These are phyloP conservation scores for Phacellophora camtschatica DNA, from an alignment of 30 jellyfish, hydroid and myxozoan species.

Conservation along the genomic window DNA sequence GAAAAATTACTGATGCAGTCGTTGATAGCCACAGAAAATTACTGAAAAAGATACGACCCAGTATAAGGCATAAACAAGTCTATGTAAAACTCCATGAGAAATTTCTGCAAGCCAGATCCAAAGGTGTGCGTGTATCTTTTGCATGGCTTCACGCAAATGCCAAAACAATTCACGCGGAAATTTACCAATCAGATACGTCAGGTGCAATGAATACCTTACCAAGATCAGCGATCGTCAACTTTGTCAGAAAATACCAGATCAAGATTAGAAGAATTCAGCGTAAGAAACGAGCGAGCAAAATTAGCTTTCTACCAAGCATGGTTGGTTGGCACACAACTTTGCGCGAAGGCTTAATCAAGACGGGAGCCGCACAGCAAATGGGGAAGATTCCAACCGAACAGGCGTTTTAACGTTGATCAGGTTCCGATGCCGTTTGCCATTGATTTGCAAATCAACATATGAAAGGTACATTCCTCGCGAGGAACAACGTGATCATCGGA, in stretches of 20 bases:
- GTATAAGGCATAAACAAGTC: slow-evolving; percentile 31
- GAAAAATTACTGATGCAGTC: slow-evolving; percentile 29
- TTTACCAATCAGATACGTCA: neutral
- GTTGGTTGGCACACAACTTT: slow-evolving; percentile 19
- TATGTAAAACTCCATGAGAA: neutral
- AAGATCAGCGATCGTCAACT: neutral
- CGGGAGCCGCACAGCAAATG: too few relatives aligned
- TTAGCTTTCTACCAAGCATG: slow-evolving; percentile 22
- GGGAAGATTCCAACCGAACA: too few relatives aligned
- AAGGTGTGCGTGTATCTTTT: slow-evolving; percentile 14
- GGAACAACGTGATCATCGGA: neutral
- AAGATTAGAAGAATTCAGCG: neutral
- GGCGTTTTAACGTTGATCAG: slow-evolving; percentile 46
- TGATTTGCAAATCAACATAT: slow-evolving; percentile 9
- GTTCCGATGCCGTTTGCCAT: slow-evolving; percentile 25
- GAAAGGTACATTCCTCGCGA: neutral
- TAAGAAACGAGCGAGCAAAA: neutral
- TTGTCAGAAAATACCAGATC: neutral
- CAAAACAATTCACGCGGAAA: slow-evolving; percentile 5
- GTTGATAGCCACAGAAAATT: slow-evolving; percentile 28
- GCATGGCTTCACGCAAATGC: slow-evolving; percentile 16
- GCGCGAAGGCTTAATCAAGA: slow-evolving; percentile 39
- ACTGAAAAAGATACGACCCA: slow-evolving; percentile 36
- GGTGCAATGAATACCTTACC: neutral
- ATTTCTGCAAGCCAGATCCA: slow-evolving; percentile 6